Percentiles rank a stretch among this genome's conserved stretches.
Evolutionary conservation across 2,113 vertebrate species (phyloP).

Genomic region (Ahaetulla prasina): DNA sequence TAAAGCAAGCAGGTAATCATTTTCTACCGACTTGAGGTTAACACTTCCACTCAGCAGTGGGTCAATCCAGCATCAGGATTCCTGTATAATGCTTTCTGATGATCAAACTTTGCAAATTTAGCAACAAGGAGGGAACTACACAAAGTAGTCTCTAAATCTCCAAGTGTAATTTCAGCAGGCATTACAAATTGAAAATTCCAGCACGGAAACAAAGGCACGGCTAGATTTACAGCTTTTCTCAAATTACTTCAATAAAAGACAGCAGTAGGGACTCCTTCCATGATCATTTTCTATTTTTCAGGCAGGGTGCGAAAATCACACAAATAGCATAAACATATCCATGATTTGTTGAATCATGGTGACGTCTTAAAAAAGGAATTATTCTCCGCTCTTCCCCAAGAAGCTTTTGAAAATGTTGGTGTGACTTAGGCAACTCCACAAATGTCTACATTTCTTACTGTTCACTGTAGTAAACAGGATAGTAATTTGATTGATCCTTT

Average conservation of each 20-base stretch:
- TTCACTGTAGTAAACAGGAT: background rate
- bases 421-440: background rate
- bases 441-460: background rate
- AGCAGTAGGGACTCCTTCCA: background rate
- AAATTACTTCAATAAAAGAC: background rate
- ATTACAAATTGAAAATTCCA: background rate
- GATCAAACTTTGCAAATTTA: background rate
- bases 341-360: background rate
- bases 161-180: background rate
- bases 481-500: background rate
- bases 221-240: background rate
- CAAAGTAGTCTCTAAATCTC: background rate
- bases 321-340: background rate
- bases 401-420: background rate
- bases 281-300: background rate
- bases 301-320: background rate
- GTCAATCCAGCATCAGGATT: background rate
- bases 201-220: background rate
- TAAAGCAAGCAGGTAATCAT: background rate
- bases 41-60: background rate
- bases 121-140: background rate
- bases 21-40: background rate
- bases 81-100: background rate
- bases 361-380: background rate
- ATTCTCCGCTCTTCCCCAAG: background rate